Conservation (phyloP, 2,888 invertebrate species). For the Hypsopygia costalis region DNA sequence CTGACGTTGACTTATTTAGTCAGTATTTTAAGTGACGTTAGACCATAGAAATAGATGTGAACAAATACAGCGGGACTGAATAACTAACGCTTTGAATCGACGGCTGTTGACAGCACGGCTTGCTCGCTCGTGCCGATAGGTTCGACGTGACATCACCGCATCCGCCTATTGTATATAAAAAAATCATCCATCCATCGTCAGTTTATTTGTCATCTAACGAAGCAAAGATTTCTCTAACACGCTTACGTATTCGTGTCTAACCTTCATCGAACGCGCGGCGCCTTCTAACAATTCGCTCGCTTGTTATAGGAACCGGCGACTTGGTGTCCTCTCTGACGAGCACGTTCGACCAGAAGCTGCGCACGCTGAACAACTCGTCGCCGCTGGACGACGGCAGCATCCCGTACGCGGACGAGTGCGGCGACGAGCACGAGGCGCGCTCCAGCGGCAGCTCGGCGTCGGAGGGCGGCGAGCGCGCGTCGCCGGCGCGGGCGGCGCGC, state of each 20-base stretch:
- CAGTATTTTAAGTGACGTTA: constrained; percentile 1
- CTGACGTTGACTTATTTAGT: neutral
- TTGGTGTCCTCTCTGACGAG: constrained; percentile 90
- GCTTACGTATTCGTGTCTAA: constrained; percentile 48
- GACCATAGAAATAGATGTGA: constrained; percentile 27
- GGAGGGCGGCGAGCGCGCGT: constrained; percentile 42
- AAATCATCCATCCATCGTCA: constrained; percentile 33
- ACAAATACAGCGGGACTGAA: constrained; percentile 33
- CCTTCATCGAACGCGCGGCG: constrained; percentile 8
- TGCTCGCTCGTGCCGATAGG: constrained; percentile 42
- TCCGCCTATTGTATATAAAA: constrained; percentile 37
- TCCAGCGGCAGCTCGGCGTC: constrained; percentile 51
- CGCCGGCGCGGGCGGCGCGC: constrained; percentile 45
- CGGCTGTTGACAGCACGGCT: constrained; percentile 63
- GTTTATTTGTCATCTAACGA: constrained; percentile 32
- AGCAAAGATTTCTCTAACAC: constrained; percentile 45
- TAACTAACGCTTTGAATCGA: constrained; percentile 64
- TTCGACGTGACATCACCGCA: constrained; percentile 28
- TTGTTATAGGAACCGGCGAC: constrained; percentile 89
- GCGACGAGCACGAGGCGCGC: constrained; percentile 72
- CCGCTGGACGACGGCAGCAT: constrained; percentile 84
- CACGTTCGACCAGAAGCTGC: constrained; percentile 91
- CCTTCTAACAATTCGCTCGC: constrained; percentile 20
- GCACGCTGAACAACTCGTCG: constrained; percentile 85
- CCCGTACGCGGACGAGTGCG: constrained; percentile 86